Evolutionary conservation across 92 coral and sea anemone species (phyloP), one percentile per base, ranked within the genome.

Genomic region (Micromussa lordhowensis): DNA sequence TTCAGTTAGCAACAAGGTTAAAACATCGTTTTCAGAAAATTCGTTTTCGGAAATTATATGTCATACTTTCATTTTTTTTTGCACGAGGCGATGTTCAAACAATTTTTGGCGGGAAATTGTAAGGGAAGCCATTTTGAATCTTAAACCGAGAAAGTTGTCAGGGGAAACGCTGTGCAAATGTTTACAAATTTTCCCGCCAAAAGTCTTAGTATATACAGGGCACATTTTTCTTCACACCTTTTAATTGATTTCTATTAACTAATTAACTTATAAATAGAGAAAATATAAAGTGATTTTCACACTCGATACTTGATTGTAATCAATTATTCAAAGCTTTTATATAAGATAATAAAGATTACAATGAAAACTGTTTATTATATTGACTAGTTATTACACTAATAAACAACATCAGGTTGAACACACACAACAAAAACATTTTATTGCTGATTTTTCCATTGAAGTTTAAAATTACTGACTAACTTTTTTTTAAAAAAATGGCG

Each of bases 121-220:
- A 71, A 30, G 76, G 76, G 76, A 3, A 71, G 76, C 49, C 24
- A 71, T 34, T 71, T 71, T 15, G 49, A 49, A n/a, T 77, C 26
- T 44, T 77, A 49, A 49, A 63, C 2, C 58, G 19, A 77, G 15
- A 44, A 44, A n/a, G 81, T 77, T 77, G 61, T 21, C 81, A 77
- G 63, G 81, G 81, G 81, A 49, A 77, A 77, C 61, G 58, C 81
- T 77, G 81, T 48, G 81, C 81, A 77, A 77, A 77, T 49, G 11
- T 7, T 53, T 51, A 3, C 38, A 49, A 77, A 77, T 77, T 77
- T 77, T 77, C 81, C 81, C 81, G 81, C 81, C 81, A 77, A 77
- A 77, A 77, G 81, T n/a, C 81, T 77, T 51, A 77, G 75, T 70
- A 70, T 70, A 70, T 70, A 31, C 3, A 70, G 75, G 75, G 14